Percentiles rank a stretch among this genome's conserved stretches.
Evolutionary conservation across 2,797 vertebrate species (phyloP).

Genomic region (Brotula barbata): DNA sequence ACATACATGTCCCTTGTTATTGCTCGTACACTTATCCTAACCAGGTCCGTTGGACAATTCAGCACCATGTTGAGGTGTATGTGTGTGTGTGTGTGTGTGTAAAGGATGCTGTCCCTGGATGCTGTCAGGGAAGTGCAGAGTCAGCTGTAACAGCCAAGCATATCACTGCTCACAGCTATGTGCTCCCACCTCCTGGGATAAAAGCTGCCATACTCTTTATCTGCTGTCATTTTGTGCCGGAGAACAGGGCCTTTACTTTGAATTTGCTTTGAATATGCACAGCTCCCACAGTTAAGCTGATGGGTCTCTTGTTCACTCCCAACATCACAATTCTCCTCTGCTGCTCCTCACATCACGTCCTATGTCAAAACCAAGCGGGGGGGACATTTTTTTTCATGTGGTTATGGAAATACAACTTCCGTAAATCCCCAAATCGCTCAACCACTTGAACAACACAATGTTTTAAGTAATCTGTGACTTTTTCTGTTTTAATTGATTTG

Average conservation of each 20-base stretch:
- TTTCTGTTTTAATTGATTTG: too few species aligned
- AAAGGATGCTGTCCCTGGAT: conserved; percentile 24
- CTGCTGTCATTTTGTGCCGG: conserved; percentile 10
- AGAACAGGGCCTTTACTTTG: background rate
- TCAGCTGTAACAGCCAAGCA: conserved; percentile 37
- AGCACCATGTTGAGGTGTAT: conserved; percentile 13
- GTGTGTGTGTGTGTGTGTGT: conserved; percentile 14
- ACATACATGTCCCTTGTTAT: conserved; percentile 1
- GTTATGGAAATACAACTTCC: too few species aligned
- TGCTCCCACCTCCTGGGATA: conserved; percentile 21
- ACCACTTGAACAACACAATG: too few species aligned
- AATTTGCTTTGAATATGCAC: background rate
- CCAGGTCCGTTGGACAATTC: conserved; percentile 22
- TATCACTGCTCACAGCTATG: conserved; percentile 17
- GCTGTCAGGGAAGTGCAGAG: conserved; percentile 39
- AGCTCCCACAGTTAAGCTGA: background rate
- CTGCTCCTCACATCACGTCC: background rate
- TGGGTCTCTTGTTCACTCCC: background rate
- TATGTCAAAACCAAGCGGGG: too few species aligned
- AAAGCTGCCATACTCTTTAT: conserved; percentile 34
- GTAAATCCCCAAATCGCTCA: too few species aligned
- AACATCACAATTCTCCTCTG: background rate
- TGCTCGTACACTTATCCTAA: conserved; percentile 10
- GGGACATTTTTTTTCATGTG: too few species aligned
- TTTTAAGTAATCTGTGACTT: too few species aligned